Base-by-base conservation (phyloP, 2,888 invertebrate species). In the Harpalus rufipes region DNA sequence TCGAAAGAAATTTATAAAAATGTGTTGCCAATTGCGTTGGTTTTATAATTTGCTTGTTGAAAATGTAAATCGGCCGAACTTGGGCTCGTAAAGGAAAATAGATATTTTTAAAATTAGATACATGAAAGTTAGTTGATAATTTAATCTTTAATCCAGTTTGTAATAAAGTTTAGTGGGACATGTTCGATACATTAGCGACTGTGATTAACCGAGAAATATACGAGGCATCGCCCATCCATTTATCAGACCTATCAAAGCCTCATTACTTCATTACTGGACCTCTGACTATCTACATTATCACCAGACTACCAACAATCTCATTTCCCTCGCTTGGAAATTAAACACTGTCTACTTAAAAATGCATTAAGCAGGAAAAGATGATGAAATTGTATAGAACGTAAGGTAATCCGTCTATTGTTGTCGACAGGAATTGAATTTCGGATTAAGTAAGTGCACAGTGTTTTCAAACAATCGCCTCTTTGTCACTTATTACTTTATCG, bases 401-500 rank as follows among this genome's bases (percentile, higher is more conserved):
- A 63, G 21, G 10, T 63, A 63, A 63, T 63, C 63, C 63, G 25
- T 18, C 63, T 21, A 25, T 63, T 63, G 63, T 63, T 63, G 63
- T 63, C 63, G 0, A 12, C 63, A 21, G 18, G 25, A 63, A 63
- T 63, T 63, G 63, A 25, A 21, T 63, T 63, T 63, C 63, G 63
- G 63, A 63, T 63, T 63, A 63, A 63, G 25, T 63, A 63, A 63
- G 63, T 63, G 21, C 63, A 10, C 63, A 21, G 63, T 63, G 63
- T 63, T 63, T 63, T 63, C 63, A 63, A 8, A 63, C 63, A 63
- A 63, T 63, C 63, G 63, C 25, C 63, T 21, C 63, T 12, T 51
- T 10, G 63, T 12, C 21, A 25, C 25, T 63, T 63, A 63, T 63
- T 63, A 21, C 63, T 63, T 63, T 63, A 63, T 63, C 63, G 63